Percentiles rank a stretch among this genome's conserved stretches.
Conservation (phyloP, 2,888 invertebrate species). For the Sicus ferrugineus region DNA sequence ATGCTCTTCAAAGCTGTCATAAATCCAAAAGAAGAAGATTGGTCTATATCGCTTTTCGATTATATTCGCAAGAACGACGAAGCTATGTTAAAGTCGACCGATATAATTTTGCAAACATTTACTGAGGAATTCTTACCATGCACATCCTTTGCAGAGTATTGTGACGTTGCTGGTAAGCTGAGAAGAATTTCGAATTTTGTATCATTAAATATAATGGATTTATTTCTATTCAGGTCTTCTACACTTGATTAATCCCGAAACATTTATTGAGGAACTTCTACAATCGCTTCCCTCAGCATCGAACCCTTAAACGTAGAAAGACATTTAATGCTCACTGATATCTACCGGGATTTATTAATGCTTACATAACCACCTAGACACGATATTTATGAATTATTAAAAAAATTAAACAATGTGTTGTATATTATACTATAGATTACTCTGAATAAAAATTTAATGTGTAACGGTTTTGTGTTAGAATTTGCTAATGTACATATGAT, state of each 20-base stretch:
- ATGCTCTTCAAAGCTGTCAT: conserved; percentile 86
- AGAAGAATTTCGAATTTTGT: neutral
- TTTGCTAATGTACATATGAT: too few species aligned
- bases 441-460: neutral
- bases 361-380: neutral
- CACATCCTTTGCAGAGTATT: conserved; percentile 89
- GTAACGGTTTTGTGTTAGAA: too few species aligned
- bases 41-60: conserved; percentile 90
- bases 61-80: conserved; percentile 95
- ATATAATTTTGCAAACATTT: conserved; percentile 80
- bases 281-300: conserved; percentile 56
- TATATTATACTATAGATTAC: too few species aligned
- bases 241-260: conserved; percentile 61
- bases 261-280: conserved; percentile 58
- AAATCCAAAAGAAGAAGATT: conserved; percentile 81
- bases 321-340: neutral
- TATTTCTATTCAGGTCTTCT: conserved; percentile 53
- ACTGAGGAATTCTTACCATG: conserved; percentile 91
- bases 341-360: neutral
- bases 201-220: conserved; percentile 44
- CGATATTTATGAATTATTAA: conserved; percentile 10
- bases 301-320: conserved; percentile 12
- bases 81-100: conserved; percentile 85
- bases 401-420: neutral
- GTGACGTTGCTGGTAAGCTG: conserved; percentile 81